Percentiles rank a stretch among this genome's conserved stretches.
These are phyloP conservation scores for Lydus trimaculatus DNA, from an alignment of 2,888 invertebrate genomes.

Conservation along the genomic window DNA sequence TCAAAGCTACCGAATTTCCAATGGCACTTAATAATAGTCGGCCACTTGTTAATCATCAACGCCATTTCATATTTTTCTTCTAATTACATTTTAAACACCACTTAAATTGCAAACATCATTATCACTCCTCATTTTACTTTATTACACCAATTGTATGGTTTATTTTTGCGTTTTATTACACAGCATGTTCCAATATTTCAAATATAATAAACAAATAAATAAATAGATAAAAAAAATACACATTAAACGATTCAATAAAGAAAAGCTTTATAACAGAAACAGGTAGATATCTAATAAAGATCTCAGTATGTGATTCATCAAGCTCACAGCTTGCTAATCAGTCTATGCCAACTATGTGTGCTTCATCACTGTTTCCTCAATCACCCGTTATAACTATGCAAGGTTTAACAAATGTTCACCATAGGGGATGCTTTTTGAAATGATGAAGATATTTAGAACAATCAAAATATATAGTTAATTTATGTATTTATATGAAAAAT, in stretches of 20 bases:
- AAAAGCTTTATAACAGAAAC: slow-evolving; percentile 29
- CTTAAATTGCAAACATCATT: slow-evolving; percentile 10
- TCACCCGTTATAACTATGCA: slow-evolving; percentile 39
- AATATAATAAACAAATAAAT: not conserved
- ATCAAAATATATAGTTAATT: slow-evolving; percentile 28
- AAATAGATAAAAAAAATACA: slow-evolving; percentile 35
- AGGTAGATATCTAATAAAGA: slow-evolving; percentile 53
- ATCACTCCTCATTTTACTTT: no score
- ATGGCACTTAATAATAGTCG: not conserved
- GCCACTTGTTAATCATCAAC: slow-evolving; percentile 13
- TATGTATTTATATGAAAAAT: not conserved
- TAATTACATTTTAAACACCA: slow-evolving; percentile 18
- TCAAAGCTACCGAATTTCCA: slow-evolving; percentile 14
- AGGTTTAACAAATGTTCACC: slow-evolving; percentile 47
- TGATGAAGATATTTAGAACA: slow-evolving; percentile 42
- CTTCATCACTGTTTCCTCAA: slow-evolving; percentile 49
- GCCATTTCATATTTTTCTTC: slow-evolving; percentile 8
- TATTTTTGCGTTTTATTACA: not conserved
- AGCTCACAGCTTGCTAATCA: slow-evolving; percentile 60
- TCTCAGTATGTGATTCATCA: slow-evolving; percentile 57
- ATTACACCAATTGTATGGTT: not conserved
- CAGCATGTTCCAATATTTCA: not conserved
- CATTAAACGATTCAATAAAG: slow-evolving; percentile 16
- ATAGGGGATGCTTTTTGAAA: slow-evolving; percentile 40
- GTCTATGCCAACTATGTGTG: slow-evolving; percentile 51